phyloP scores from a whole-genome alignment of 2,888 invertebrate genomes.

The Punctoribates punctum region DNA sequence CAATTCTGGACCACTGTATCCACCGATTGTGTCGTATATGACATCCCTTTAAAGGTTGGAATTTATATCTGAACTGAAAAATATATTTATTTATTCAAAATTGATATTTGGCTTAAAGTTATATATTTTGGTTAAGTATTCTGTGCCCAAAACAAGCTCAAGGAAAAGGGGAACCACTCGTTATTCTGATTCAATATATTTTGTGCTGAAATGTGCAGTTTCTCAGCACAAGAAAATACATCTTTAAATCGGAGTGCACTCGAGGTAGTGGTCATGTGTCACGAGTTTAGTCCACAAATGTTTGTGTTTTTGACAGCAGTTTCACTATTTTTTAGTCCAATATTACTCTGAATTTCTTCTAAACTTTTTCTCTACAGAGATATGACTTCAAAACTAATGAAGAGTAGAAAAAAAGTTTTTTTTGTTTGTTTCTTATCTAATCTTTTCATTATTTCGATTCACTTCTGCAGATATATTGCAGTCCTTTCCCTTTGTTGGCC shows the following conservation, averaged over 20 bases:
- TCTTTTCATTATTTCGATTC: constrained; percentile 16
- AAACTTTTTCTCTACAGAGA: not conserved
- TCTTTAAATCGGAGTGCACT: not conserved
- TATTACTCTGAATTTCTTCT: not conserved
- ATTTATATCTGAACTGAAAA: too few species aligned
- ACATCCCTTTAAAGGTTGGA: too few species aligned
- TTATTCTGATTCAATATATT: not conserved
- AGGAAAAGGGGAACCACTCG: too few species aligned
- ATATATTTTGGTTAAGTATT: too few species aligned
- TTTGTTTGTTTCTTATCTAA: not conserved
- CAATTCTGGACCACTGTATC: too few species aligned
- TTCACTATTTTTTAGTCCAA: not conserved
- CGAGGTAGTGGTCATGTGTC: constrained; percentile 10
- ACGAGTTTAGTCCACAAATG: not conserved
- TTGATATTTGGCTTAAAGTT: too few species aligned
- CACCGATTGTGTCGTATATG: too few species aligned
- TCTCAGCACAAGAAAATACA: not conserved
- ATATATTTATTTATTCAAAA: too few species aligned
- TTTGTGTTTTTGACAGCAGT: constrained; percentile 29
- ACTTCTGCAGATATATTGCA: not conserved
- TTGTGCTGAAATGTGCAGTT: constrained; percentile 19
- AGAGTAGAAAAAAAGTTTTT: not conserved
- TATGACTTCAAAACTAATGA: not conserved
- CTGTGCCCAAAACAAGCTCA: too few species aligned
- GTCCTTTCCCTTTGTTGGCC: not conserved